Conservation (phyloP, 2,113 vertebrate genomes). For the Genyomyrus donnyi region DNA sequence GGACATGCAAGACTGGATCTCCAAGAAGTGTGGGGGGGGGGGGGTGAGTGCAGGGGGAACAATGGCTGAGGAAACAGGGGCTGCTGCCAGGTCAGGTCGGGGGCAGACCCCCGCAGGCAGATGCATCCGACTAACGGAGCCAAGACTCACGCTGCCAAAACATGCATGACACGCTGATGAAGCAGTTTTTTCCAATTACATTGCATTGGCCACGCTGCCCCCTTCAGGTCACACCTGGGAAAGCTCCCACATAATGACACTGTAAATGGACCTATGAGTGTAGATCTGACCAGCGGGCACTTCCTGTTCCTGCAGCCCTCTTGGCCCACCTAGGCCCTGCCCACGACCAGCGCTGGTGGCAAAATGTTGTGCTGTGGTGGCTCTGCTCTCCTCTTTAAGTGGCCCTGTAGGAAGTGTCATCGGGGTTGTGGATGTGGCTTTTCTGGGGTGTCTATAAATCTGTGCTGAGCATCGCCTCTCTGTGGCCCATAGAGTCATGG, state of each 20-base stretch:
- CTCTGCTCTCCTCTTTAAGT: constrained; percentile 36
- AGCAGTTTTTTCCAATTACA: not conserved
- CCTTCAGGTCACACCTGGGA: not conserved
- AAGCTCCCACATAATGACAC: not conserved
- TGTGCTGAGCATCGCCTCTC: not conserved
- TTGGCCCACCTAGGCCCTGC: constrained; percentile 33
- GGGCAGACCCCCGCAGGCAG: constrained; percentile 37
- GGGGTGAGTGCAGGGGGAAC: constrained; percentile 20
- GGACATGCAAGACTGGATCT: not conserved
- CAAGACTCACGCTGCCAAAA: not conserved
- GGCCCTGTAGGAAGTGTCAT: constrained; percentile 49
- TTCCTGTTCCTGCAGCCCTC: constrained; percentile 61
- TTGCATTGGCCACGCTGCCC: not conserved
- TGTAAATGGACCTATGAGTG: constrained; percentile 49
- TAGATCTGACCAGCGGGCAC: constrained; percentile 51
- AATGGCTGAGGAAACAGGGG: constrained; percentile 46
- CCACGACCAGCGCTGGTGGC: constrained; percentile 15
- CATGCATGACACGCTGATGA: not conserved
- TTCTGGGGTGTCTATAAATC: constrained; percentile 32
- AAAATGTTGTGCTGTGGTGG: constrained; percentile 26
- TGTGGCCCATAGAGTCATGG: not conserved
- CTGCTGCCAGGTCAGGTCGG: not conserved
- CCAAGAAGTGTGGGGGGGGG: not conserved
- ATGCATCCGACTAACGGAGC: constrained; percentile 30
- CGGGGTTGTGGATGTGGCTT: constrained; percentile 41